phyloP scores from a whole-genome alignment of 2,797 vertebrate species.

The Sebastes kiyomatsui region DNA sequence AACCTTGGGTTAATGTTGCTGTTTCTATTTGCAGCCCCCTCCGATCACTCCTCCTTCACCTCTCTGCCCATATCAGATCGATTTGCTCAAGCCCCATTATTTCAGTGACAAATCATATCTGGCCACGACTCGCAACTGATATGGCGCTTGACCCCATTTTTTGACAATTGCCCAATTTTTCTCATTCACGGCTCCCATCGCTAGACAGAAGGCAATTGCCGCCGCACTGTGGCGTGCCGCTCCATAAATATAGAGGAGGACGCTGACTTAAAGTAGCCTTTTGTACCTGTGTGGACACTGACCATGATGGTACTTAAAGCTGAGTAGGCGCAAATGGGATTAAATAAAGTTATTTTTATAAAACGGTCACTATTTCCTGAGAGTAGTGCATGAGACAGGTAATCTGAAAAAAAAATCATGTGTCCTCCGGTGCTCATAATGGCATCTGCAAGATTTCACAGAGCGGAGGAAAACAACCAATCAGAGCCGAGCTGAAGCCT shows the following conservation, averaged over 20 bases:
- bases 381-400: too few relatives aligned
- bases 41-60: slow-evolving; percentile 61
- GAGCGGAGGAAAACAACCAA: too few relatives aligned
- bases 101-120: slow-evolving; percentile 71
- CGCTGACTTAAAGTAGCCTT: slow-evolving; percentile 42
- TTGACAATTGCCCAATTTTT: slow-evolving; percentile 63
- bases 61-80: slow-evolving; percentile 45
- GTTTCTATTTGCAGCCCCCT: slow-evolving; percentile 59
- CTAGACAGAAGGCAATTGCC: slow-evolving; percentile 56
- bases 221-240: slow-evolving; percentile 18
- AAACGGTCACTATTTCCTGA: too few relatives aligned
- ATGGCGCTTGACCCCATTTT: slow-evolving; percentile 73
- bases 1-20: slow-evolving; percentile 68
- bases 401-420: too few relatives aligned
- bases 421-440: too few relatives aligned
- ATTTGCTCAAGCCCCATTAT: slow-evolving; percentile 69
- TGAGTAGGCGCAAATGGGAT: too few relatives aligned
- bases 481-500: too few relatives aligned
- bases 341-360: too few relatives aligned
- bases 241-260: slow-evolving; percentile 57
- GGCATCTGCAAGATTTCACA: too few relatives aligned
- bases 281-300: slow-evolving; percentile 32
- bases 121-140: slow-evolving; percentile 57
- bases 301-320: slow-evolving; percentile 39
- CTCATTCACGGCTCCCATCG: slow-evolving; percentile 52